Base-by-base conservation (phyloP, 2,113 vertebrate species). In the Anolis sagrei region DNA sequence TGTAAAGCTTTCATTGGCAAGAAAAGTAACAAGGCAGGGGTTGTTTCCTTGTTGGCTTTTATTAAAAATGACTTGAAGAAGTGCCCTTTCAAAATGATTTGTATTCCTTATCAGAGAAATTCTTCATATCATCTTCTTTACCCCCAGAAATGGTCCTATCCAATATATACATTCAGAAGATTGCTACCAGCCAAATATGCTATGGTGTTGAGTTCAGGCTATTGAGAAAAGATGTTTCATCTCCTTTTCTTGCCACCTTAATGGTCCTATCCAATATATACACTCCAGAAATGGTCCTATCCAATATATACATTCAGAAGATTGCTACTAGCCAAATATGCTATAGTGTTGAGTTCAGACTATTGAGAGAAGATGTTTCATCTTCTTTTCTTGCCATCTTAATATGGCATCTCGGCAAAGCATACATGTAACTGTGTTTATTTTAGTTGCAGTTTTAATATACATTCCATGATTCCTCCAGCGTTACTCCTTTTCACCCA, bases 1-100 rank as follows among this genome's bases (percentile, higher is more conserved):
- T 85, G 80, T 88, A 92, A 95, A 93, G 75, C 75, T 92, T 91
- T 79, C 32, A 76, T 25, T 90, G 86, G 72, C 68, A 85, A 34
- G 14, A 74, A 78, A 89, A 82, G 58, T 62, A 88, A 51, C 44
- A 86, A 86, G 83, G 48, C 36, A 73, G 82, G 39, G n/a, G 89
- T 89, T 88, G 21, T 69, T 92, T 91, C 68, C 81, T 79, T 88
- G 32, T 81, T n/a, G 0, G 0, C 88, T 91, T 44, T 88, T 36
- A 49, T 54, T 74, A 80, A 36, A 48, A 80, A 72, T 81, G 1
- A 27, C 68, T 87, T 84, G 3, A 76, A 92, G 89, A 88, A 83
- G 76, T 25, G 58, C 21, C 1, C 76, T 89, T 88, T 74, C 21
- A 69, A 79, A 32, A 83, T 84, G 62, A 86, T 82, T 89, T 88